Base-by-base conservation (phyloP, 2,888 invertebrate genomes). In the Drosophila peninsularis region DNA sequence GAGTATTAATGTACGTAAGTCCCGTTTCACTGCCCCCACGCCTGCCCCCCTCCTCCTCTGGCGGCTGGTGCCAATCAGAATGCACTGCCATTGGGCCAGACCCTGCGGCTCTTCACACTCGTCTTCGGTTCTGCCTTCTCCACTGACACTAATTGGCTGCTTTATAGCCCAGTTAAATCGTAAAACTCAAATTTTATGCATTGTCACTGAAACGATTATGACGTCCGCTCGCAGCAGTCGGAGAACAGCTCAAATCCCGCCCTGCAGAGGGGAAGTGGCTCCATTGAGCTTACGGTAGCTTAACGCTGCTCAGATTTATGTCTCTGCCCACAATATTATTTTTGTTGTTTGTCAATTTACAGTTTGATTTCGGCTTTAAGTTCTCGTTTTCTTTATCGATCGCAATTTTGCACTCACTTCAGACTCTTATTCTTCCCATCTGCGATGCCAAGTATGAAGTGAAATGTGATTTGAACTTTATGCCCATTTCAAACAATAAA, bases 141-240 rank as follows among this genome's bases (percentile, higher is more conserved):
- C 72, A 60, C 82, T 88, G 86, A 89, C 90, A 88, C 89, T 90
- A 90, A 91, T 90, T 91, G 90, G 87, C 79, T 75, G 82, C 88
- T 90, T 91, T 91, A 91, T 88, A 68, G 89, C 78, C 75, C 79
- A 81, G 77, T 86, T 77, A 71, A 82, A 81, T 84, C 86, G 88
- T 90, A 90, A 90, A 87, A 90, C 82, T 79, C 78, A 87, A 88
- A 85, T 83, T 90, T 90, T 88, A 90, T 90, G 89, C 72, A 78
- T 79, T 88, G 89, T 82, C 83, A 82, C 89, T 84, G 81, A 85
- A 88, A 80, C 80, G 87, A 90, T 88, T 87, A 90, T 87, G 89
- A 89, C 88, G 89, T 87, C 90, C 90, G 87, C 75, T 73, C 71
- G 30, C 53, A 44, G 17, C 72, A 66, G 56, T 45, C 50, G 50